Percentiles rank a stretch among this genome's conserved stretches.
Conservation (phyloP, 2,797 vertebrate genomes). For the Spea hammondii region DNA sequence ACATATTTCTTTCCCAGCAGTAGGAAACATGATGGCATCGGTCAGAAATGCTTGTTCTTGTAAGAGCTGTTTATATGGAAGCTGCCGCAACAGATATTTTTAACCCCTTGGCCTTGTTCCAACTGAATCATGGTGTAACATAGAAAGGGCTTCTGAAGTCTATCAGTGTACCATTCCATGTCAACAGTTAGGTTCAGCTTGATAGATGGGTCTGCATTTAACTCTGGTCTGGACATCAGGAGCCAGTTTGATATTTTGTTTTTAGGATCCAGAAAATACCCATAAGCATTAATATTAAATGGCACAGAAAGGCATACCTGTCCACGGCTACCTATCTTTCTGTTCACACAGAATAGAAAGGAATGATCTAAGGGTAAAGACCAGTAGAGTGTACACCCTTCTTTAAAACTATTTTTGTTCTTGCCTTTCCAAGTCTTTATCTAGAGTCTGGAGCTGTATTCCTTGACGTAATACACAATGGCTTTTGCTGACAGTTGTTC, state of each 20-base stretch:
- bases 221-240: neutral
- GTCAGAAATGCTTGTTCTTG: slow-evolving; percentile 38
- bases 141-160: neutral
- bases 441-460: too few relatives aligned
- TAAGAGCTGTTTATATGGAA: slow-evolving; percentile 47
- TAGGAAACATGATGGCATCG: slow-evolving; percentile 46
- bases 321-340: too few relatives aligned
- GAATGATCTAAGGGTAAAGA: neutral
- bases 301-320: too few relatives aligned
- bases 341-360: too few relatives aligned
- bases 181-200: neutral
- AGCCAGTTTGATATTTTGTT: too few relatives aligned
- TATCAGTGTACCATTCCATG: neutral
- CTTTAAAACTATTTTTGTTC: slow-evolving; percentile 3
- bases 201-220: neutral
- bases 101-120: neutral
- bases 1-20: slow-evolving; percentile 46
- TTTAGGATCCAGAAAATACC: too few relatives aligned
- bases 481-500: too few relatives aligned
- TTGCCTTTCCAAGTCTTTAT: neutral
- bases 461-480: too few relatives aligned
- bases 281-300: too few relatives aligned
- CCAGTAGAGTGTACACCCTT: slow-evolving; percentile 28
- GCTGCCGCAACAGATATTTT: slow-evolving; percentile 33
- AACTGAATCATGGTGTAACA: neutral